Conservation (phyloP, 2,113 vertebrate species). For the Pomatostomus ruficeps region DNA sequence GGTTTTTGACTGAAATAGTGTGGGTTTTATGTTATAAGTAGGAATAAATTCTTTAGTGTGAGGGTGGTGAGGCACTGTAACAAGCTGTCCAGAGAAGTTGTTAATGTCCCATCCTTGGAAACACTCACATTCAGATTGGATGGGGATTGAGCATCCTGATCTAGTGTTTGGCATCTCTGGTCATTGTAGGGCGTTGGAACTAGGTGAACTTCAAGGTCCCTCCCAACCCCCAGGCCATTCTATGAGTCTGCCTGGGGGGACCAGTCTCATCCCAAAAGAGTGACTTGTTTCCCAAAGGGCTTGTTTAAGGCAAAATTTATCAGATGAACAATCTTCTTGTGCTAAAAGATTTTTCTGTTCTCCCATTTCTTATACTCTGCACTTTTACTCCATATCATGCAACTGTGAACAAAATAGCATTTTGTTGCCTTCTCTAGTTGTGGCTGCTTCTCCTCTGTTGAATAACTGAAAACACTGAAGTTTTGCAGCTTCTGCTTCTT, state of each 20-base stretch:
- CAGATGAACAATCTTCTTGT: not conserved
- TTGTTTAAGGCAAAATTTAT: not conserved
- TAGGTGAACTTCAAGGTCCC: not conserved
- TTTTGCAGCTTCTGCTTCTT: not conserved
- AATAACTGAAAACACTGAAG: not conserved
- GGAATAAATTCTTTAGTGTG: not conserved
- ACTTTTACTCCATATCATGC: not conserved
- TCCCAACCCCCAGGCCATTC: not conserved
- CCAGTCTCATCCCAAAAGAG: not conserved
- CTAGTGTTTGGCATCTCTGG: not conserved
- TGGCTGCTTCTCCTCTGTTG: not conserved
- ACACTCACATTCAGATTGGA: not conserved
- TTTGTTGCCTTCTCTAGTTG: not conserved
- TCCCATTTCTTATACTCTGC: not conserved
- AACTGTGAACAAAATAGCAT: not conserved
- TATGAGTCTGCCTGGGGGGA: not conserved
- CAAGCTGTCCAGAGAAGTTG: not conserved
- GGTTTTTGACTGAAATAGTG: fast-evolving
- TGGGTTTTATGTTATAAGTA: not conserved
- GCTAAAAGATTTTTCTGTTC: not conserved
- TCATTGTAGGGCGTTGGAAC: not conserved
- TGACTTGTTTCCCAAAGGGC: not conserved
- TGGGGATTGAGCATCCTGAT: not conserved
- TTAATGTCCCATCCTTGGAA: not conserved
- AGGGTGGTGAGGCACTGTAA: not conserved